Base-by-base conservation (phyloP, 2,888 invertebrate genomes). In the Sarcophaga carnaria region DNA sequence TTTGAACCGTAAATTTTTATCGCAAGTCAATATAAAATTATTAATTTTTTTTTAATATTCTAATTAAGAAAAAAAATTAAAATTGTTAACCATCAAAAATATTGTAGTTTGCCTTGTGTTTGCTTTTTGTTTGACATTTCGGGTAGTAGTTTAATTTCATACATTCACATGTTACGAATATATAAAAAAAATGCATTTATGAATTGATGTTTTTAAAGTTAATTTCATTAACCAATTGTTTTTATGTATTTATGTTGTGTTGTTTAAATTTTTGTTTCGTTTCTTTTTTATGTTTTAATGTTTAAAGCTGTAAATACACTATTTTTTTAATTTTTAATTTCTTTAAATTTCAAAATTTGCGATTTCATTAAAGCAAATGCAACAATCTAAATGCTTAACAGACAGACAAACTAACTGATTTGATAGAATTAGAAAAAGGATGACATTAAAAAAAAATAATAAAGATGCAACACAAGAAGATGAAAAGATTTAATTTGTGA, bases 281-380 rank as follows among this genome's bases (percentile, higher is more conserved):
- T 86, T 84, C 85, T 77, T 88, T 87, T 86, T 59, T 79, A 83
- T 88, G 87, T 89, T 88, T 85, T n/a, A 89, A 88, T 86, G 67
- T 71, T 80, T 83, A 86, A 86, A 86, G 83, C 86, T 86, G 83
- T 83, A 62, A 80, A 80, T 82, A 80, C 88, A 88, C 87, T 89
- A 88, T 89, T 89, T 82, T 83, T 84, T 67, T 87, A 66, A 27
- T 37, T 75, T 8, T 37, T 37, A 12, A 72, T 62, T 62, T 22
- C 20, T 14, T 62, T 49, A 11, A 3, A 63, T 22, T 75, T 72
- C 60, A 17, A 66, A 80, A 72, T 66, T 71, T 37, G 37, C 37
- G 45, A 45, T 17, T 45, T n/a, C 27, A 37, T 49, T 4, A 76
- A 66, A 77, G 60, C 37, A 71, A 77, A 77, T 77, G 82, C 82